phyloP scores from a whole-genome alignment of 2,888 invertebrate genomes.

The Chesias legatella region DNA sequence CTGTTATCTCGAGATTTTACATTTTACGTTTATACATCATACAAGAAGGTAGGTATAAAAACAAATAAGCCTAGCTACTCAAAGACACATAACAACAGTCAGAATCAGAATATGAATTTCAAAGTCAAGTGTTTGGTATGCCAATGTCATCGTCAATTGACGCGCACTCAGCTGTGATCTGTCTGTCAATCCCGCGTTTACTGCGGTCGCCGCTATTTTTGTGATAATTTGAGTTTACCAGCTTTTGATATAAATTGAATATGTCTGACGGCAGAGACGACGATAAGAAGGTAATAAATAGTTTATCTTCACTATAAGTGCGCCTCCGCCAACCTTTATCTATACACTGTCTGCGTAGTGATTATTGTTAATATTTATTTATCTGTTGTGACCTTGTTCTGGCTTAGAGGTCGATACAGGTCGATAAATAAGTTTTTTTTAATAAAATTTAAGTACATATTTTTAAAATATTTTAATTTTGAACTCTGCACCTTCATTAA shows the following conservation, averaged over 20 bases:
- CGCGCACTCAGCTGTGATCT: no score
- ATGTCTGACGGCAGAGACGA: slow-evolving; percentile 57
- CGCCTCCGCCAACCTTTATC: slow-evolving; percentile 25
- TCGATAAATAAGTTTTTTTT: slow-evolving; percentile 25
- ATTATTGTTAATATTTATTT: slow-evolving; percentile 43
- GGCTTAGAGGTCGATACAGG: slow-evolving; percentile 53
- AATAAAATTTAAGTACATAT: slow-evolving; percentile 10
- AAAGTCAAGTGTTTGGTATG: no score
- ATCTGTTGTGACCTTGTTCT: slow-evolving; percentile 56
- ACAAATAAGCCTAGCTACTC: no score
- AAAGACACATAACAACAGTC: no score
- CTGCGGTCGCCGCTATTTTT: slow-evolving; percentile 15
- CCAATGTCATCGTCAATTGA: no score
- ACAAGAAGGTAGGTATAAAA: no score
- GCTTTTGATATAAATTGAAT: slow-evolving; percentile 41
- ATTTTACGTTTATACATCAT: no score
- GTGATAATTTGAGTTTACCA: slow-evolving; percentile 27
- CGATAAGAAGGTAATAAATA: slow-evolving; percentile 67
- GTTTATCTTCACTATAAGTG: slow-evolving; percentile 41
- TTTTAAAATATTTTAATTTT: no score
- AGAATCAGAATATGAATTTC: no score
- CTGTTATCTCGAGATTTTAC: no score
- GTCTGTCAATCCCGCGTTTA: slow-evolving; percentile 29
- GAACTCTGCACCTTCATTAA: no score
- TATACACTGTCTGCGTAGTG: slow-evolving; percentile 28